These are phyloP conservation scores for Todiramphus chloris DNA, from an alignment of 2,113 vertebrate genomes.

Conservation along the genomic window DNA sequence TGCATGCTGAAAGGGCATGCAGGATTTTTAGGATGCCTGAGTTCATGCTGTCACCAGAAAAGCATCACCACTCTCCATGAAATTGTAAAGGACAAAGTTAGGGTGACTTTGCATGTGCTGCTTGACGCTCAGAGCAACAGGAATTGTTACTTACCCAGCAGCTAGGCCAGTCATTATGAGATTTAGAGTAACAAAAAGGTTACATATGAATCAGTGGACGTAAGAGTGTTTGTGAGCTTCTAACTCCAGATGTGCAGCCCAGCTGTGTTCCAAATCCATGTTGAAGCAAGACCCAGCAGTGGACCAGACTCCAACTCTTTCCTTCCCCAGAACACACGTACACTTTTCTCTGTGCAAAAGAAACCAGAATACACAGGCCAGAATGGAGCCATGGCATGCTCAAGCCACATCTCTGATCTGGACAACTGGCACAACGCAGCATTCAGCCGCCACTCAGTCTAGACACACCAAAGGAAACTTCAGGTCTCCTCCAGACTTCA, in stretches of 20 bases:
- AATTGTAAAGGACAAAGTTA: neutral
- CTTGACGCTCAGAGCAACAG: neutral
- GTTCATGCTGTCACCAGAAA: neutral
- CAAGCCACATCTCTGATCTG: neutral
- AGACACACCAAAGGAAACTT: neutral
- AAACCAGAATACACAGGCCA: neutral
- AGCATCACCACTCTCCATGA: neutral
- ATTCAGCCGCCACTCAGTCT: neutral
- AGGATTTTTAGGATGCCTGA: neutral
- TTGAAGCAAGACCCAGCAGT: neutral
- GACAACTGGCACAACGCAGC: neutral
- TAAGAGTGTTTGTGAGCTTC: neutral
- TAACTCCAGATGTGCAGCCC: neutral
- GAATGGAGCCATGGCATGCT: neutral
- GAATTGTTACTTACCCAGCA: neutral
- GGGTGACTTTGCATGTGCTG: neutral
- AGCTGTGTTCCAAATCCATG: neutral
- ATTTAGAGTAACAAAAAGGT: neutral
- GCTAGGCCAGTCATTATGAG: neutral
- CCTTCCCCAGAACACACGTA: neutral
- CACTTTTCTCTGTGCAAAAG: neutral
- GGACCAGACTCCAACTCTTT: neutral
- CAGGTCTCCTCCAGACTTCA: neutral
- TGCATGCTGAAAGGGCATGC: neutral
- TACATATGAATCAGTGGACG: neutral